Conservation (phyloP, 2,888 invertebrate species). For the Cerastis leucographa region DNA sequence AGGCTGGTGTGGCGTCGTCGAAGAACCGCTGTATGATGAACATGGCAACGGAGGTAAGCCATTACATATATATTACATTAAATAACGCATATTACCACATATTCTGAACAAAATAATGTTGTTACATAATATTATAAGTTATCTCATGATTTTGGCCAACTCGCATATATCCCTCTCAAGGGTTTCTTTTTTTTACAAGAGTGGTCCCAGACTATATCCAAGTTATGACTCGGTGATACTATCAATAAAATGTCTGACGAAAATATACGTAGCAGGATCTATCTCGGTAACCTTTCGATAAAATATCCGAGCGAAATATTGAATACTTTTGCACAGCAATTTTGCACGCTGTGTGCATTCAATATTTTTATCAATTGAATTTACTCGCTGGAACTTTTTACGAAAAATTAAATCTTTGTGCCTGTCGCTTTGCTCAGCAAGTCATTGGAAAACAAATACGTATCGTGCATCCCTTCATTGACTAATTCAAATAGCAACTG, state of each 20-base stretch:
- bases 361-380: slow-evolving; percentile 26
- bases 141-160: slow-evolving; percentile 28
- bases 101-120: slow-evolving; percentile 21
- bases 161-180: slow-evolving; percentile 36
- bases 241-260: slow-evolving; percentile 36
- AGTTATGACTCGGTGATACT: slow-evolving; percentile 33
- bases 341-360: slow-evolving; percentile 32
- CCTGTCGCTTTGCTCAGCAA: not conserved
- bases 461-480: slow-evolving; percentile 26
- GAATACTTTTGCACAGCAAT: slow-evolving; percentile 27
- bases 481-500: slow-evolving; percentile 23
- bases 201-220: slow-evolving; percentile 33
- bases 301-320: slow-evolving; percentile 37
- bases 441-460: slow-evolving; percentile 21
- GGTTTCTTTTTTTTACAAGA: slow-evolving; percentile 55
- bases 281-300: slow-evolving; percentile 33
- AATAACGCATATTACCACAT: not conserved
- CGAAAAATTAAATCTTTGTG: not conserved
- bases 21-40: slow-evolving; percentile 86
- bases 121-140: slow-evolving; percentile 4
- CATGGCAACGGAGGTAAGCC: slow-evolving; percentile 79
- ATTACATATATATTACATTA: not conserved
- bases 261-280: slow-evolving; percentile 28
- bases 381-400: not conserved
- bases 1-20: slow-evolving; percentile 88